These are phyloP conservation scores for Nasonia vitripennis DNA, from an alignment of 1,140 invertebrate species.

Conservation along the genomic window DNA sequence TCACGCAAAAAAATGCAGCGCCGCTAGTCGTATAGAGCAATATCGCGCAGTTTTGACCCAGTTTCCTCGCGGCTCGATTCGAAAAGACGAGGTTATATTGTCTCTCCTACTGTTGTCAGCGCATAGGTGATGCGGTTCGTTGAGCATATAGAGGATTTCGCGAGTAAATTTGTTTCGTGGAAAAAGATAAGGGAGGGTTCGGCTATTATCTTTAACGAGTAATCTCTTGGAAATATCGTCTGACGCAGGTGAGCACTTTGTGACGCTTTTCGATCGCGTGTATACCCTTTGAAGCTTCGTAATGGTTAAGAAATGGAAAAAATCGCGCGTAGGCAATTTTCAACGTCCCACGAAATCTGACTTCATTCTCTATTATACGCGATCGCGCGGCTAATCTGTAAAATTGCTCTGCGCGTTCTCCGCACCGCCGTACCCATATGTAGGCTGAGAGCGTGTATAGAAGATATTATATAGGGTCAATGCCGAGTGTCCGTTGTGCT, in stretches of 20 bases:
- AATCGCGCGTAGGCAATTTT: too few relatives aligned
- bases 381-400: too few relatives aligned
- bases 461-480: not conserved
- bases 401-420: not conserved
- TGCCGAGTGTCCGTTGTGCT: not conserved
- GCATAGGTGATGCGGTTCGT: not conserved
- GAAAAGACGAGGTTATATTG: conserved; percentile 10
- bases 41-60: conserved; percentile 33
- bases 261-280: too few relatives aligned
- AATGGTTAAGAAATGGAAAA: too few relatives aligned
- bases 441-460: not conserved
- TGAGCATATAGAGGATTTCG: not conserved
- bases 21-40: not conserved
- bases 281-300: too few relatives aligned
- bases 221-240: too few relatives aligned
- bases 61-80: not conserved
- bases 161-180: too few relatives aligned
- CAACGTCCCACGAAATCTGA: too few relatives aligned
- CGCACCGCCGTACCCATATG: not conserved
- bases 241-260: too few relatives aligned
- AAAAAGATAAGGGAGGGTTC: too few relatives aligned
- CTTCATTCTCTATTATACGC: too few relatives aligned
- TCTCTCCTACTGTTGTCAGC: not conserved
- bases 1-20: conserved; percentile 18
- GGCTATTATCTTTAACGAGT: too few relatives aligned